These are phyloP conservation scores for Frankliniella fusca DNA, from an alignment of 2,888 invertebrate species.

Conservation along the genomic window DNA sequence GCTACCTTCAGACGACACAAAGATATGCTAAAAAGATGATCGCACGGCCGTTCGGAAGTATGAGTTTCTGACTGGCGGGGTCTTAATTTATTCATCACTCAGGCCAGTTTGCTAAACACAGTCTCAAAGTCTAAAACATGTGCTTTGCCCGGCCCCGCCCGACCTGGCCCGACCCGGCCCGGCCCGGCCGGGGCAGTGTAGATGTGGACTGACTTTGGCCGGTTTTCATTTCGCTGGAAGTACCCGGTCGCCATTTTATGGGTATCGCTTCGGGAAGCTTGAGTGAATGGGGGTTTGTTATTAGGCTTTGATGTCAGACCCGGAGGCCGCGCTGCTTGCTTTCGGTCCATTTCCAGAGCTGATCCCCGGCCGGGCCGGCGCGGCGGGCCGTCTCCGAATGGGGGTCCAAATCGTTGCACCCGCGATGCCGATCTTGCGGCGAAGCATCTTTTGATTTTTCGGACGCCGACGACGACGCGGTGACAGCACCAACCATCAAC, in stretches of 20 bases:
- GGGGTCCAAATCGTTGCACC: too few species aligned
- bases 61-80: neutral
- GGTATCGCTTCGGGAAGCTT: conserved; percentile 22
- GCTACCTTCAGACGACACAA: neutral
- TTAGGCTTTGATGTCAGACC: neutral
- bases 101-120: conserved; percentile 24
- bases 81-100: conserved; percentile 25
- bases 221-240: conserved; percentile 21
- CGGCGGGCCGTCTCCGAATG: neutral
- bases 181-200: neutral
- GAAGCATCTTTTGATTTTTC: too few species aligned
- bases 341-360: too few species aligned
- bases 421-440: too few species aligned
- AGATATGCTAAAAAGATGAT: conserved; percentile 20
- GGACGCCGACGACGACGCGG: too few species aligned
- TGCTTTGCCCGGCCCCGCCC: neutral
- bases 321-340: too few species aligned
- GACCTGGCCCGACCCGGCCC: neutral
- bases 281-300: conserved; percentile 24
- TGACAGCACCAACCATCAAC: too few species aligned
- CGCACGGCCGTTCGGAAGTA: conserved; percentile 22
- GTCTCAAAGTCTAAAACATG: conserved; percentile 25
- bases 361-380: neutral
- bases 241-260: conserved; percentile 22
- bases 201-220: neutral